Evolutionary conservation across 2,888 invertebrate genomes (phyloP).

Genomic region (Drosophila mayaguana): DNA sequence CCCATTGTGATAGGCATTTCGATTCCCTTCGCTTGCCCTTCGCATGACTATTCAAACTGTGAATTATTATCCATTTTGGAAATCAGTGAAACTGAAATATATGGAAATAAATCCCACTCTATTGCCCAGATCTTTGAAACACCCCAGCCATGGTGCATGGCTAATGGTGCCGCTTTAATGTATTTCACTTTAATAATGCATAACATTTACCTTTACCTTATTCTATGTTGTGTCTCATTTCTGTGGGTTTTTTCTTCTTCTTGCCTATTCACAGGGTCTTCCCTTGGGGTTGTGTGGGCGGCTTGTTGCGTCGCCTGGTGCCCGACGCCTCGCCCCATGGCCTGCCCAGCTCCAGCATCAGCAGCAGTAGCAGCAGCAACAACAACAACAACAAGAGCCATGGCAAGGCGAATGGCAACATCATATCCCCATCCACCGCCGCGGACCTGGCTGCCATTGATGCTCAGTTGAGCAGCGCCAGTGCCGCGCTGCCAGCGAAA

Average conservation of each 20-base stretch:
- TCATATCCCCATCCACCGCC: constrained; percentile 34
- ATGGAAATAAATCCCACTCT: background rate
- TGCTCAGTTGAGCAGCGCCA: constrained; percentile 66
- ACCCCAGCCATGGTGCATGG: constrained; percentile 32
- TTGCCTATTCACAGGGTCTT: constrained; percentile 87
- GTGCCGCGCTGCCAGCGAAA: constrained; percentile 76
- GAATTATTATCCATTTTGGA: constrained; percentile 49
- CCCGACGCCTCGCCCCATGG: constrained; percentile 89
- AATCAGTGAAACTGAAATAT: constrained; percentile 32
- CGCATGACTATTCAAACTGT: constrained; percentile 48
- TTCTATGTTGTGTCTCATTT: constrained; percentile 15
- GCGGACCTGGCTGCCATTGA: constrained; percentile 65
- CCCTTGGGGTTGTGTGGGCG: constrained; percentile 89
- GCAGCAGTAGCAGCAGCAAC: background rate
- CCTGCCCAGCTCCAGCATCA: constrained; percentile 39
- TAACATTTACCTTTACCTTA: constrained; percentile 57
- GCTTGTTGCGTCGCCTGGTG: constrained; percentile 88
- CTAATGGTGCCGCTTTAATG: constrained; percentile 75
- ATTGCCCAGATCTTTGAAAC: background rate
- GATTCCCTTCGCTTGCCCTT: constrained; percentile 1
- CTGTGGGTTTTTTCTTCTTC: background rate
- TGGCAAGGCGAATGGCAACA: constrained; percentile 37
- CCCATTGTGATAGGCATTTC: constrained; percentile 10
- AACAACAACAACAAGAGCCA: constrained; percentile 16
- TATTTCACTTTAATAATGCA: constrained; percentile 76